Evolutionary conservation across 2,113 vertebrate genomes (phyloP), one percentile per base, ranked within the genome.

Genomic region (Symphodus melops): DNA sequence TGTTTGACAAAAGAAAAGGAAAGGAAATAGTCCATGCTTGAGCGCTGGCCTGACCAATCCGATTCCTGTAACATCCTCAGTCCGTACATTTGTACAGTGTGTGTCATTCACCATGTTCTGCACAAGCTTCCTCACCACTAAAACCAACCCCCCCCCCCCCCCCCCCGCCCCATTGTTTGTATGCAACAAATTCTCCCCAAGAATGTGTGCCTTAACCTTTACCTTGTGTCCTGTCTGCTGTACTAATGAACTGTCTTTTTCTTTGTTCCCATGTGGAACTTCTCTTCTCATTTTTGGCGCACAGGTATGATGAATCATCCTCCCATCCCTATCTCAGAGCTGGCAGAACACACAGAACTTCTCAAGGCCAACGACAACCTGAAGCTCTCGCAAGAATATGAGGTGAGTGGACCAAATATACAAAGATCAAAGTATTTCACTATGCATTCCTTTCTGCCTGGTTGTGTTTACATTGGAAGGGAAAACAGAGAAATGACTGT

Each of bases 301-400:
- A 10, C 92, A 99, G 97, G 97, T 84, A 98, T 99, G 97, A 96
- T 99, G 89, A 99, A 95, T 93, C 97, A 98, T 89, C 98, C 98
- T 0, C 97, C 98, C 2, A 97, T 99, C 79, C 96, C 97, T 0
- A 96, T 99, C 82, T 89, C 96, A 0, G 98, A 99, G 91, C 95
- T 99, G 93, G 95, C 96, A 0, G 98, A 99, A 85, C 97, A 99
- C 94, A 98, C 97, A 0, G 98, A 99, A 65, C 95, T 97, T 61
- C 96, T 99, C 68, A 98, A 98, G 86, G 98, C 98, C 90, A 99
- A 99, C 14, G 98, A 99, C 95, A 98, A 98, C 93, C 95, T 99
- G 75, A 98, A 98, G 89, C 95, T 99, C 68, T 99, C 98, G 53
- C 98, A 99, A 92, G 98, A 99, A 86, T 99, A 99, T 3, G 98